These are phyloP conservation scores for Anolis sagrei DNA, from an alignment of 2,113 vertebrate genomes.

Conservation along the genomic window DNA sequence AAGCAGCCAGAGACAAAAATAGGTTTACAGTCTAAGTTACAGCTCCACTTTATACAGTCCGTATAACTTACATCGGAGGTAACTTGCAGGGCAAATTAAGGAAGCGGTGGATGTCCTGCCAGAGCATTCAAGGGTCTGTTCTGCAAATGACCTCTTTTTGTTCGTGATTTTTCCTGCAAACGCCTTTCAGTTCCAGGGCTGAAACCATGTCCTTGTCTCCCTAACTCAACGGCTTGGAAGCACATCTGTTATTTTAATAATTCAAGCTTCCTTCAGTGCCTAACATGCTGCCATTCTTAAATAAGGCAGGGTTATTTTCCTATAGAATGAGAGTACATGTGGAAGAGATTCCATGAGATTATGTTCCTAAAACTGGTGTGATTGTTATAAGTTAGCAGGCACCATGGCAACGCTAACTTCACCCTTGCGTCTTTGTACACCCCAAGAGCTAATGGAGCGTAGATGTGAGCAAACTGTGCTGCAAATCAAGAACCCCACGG, in stretches of 20 bases:
- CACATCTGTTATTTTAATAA: constrained; percentile 34
- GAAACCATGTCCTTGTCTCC: constrained; percentile 15
- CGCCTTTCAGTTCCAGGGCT: constrained; percentile 24
- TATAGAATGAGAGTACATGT: background rate
- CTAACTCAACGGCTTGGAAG: constrained; percentile 42
- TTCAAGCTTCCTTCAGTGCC: constrained; percentile 7
- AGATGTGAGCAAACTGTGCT: background rate
- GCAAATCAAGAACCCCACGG: background rate
- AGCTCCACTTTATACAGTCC: constrained; percentile 51
- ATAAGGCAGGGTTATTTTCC: background rate
- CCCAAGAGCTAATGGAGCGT: background rate
- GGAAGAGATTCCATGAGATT: background rate
- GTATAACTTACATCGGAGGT: constrained; percentile 51
- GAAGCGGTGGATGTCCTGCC: constrained; percentile 47
- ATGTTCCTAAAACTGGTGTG: background rate
- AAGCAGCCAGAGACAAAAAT: constrained; percentile 37
- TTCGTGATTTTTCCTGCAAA: background rate
- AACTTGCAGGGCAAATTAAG: constrained; percentile 52
- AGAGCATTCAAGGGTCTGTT: constrained; percentile 31
- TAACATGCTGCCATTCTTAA: constrained; percentile 16
- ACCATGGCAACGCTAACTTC: constrained; percentile 40
- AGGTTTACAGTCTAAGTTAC: constrained; percentile 39
- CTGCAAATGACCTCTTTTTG: constrained; percentile 7
- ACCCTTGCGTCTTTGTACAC: constrained; percentile 42
- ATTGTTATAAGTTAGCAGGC: constrained; percentile 50